Percentiles rank a stretch among this genome's conserved stretches.
Conservation (phyloP, 2,888 invertebrate species). For the Altica lythri region DNA sequence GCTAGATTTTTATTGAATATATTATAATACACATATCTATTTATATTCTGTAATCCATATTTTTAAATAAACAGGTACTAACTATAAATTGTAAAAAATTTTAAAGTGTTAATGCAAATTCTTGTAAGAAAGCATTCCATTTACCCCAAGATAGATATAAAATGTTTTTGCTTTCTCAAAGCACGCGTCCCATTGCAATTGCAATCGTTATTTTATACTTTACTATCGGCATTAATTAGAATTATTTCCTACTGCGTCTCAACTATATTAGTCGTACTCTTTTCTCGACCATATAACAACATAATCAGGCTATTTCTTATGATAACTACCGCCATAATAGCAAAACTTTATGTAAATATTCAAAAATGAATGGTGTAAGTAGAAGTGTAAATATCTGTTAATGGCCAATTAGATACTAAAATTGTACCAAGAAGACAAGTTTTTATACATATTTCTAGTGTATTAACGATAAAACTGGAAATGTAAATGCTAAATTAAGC, state of each 20-base stretch:
- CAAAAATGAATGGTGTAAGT: conserved; percentile 36
- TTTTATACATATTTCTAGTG: conserved; percentile 9
- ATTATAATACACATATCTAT: too few species aligned
- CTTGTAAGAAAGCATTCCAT: too few species aligned
- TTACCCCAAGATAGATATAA: too few species aligned
- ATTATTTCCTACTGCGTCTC: neutral
- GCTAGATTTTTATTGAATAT: too few species aligned
- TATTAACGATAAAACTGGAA: neutral
- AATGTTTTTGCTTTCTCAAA: too few species aligned
- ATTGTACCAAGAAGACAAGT: conserved; percentile 32
- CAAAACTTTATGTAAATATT: conserved; percentile 33
- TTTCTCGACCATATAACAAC: conserved; percentile 13
- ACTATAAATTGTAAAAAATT: too few species aligned
- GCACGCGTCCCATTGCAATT: conserved; percentile 1
- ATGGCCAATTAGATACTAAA: conserved; percentile 32
- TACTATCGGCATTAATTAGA: conserved; percentile 3
- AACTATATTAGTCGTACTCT: conserved; percentile 5
- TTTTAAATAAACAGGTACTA: too few species aligned
- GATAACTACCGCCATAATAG: conserved; percentile 30
- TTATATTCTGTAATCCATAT: too few species aligned
- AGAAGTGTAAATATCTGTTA: conserved; percentile 28
- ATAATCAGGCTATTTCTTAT: conserved; percentile 28
- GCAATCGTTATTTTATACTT: conserved; percentile 1
- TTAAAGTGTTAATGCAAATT: too few species aligned
- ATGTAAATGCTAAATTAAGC: conserved; percentile 3